A percentile compares a stretch with the other conserved stretches of the same genome.
These are phyloP conservation scores for Apis mellifera DNA, from an alignment of 1,140 invertebrate species.

Conservation along the genomic window DNA sequence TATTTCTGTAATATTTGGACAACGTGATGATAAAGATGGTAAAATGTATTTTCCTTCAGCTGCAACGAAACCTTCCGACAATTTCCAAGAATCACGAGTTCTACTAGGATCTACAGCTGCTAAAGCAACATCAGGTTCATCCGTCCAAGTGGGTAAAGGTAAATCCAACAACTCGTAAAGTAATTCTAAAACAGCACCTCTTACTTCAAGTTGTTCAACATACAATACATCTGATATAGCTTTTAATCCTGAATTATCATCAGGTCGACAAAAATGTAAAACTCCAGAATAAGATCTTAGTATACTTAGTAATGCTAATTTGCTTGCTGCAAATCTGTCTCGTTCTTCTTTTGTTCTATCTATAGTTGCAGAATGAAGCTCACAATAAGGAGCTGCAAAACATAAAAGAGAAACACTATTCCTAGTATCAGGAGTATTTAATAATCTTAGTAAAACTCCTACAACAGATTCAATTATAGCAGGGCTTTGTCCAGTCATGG, in stretches of 20 bases:
- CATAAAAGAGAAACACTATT: constrained; percentile 90
- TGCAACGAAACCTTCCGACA: constrained; percentile 95
- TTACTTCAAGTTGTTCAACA: constrained; percentile 92
- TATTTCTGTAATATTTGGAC: constrained; percentile 95
- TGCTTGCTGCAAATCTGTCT: constrained; percentile 91
- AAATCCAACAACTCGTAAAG: constrained; percentile 94
- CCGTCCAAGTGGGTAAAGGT: constrained; percentile 93
- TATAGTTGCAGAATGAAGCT: constrained; percentile 89
- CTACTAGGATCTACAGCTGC: constrained; percentile 91
- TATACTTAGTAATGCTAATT: constrained; percentile 91
- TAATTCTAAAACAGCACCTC: constrained; percentile 94
- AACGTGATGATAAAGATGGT: constrained; percentile 90
- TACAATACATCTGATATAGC: constrained; percentile 94
- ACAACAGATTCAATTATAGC: constrained; percentile 92
- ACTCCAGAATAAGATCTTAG: constrained; percentile 95
- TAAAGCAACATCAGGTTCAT: constrained; percentile 93
- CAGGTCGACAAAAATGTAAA: constrained; percentile 91
- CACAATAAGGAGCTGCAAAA: constrained; percentile 95
- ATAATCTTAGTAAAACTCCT: constrained; percentile 91
- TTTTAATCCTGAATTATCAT: constrained; percentile 87
- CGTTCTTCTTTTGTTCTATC: constrained; percentile 87
- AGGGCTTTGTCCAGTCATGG: constrained; percentile 90
- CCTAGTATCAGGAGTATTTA: constrained; percentile 93
- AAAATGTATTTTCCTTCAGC: constrained; percentile 92
- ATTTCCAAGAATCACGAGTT: constrained; percentile 90